Percentiles rank a stretch among this genome's conserved stretches.
phyloP scores from a whole-genome alignment of 2,113 vertebrate genomes.

The Haemorhous mexicanus region DNA sequence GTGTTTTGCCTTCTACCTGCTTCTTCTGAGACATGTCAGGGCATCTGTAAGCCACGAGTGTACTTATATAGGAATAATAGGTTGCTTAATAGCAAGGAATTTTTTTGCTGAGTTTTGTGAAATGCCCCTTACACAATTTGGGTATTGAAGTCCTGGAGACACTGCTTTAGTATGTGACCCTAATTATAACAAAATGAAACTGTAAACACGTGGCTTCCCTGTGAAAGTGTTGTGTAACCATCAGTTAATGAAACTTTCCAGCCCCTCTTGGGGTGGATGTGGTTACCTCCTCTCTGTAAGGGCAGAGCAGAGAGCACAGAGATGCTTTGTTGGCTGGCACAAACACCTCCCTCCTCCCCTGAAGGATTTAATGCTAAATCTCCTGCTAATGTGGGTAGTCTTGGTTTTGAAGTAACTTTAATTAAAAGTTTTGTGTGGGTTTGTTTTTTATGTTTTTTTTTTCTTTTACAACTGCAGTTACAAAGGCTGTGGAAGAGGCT shows the following conservation, averaged over 20 bases:
- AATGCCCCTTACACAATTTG: not conserved
- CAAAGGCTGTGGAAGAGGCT: not conserved
- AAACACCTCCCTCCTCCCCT: not conserved
- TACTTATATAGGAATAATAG: not conserved
- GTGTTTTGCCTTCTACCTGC: not conserved
- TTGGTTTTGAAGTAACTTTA: not conserved
- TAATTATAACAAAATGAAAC: constrained; percentile 32
- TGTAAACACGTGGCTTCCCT: not conserved
- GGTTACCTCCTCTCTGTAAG: not conserved
- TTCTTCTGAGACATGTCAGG: constrained; percentile 13
- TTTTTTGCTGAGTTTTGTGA: constrained; percentile 34
- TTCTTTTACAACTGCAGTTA: not conserved
- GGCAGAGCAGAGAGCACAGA: not conserved
- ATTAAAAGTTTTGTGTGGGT: not conserved
- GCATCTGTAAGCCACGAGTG: not conserved
- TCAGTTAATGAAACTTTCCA: not conserved
- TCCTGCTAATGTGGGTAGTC: not conserved
- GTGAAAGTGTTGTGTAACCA: not conserved
- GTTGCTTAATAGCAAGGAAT: constrained; percentile 2
- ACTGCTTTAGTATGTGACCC: not conserved
- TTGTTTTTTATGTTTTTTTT: not conserved
- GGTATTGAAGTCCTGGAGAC: not conserved
- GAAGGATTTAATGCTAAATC: not conserved
- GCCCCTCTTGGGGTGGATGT: not conserved
- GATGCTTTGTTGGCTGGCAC: not conserved